Evolutionary conservation across 2,888 invertebrate species (phyloP), one percentile per base, ranked within the genome.

Genomic region (Cepaea hortensis): DNA sequence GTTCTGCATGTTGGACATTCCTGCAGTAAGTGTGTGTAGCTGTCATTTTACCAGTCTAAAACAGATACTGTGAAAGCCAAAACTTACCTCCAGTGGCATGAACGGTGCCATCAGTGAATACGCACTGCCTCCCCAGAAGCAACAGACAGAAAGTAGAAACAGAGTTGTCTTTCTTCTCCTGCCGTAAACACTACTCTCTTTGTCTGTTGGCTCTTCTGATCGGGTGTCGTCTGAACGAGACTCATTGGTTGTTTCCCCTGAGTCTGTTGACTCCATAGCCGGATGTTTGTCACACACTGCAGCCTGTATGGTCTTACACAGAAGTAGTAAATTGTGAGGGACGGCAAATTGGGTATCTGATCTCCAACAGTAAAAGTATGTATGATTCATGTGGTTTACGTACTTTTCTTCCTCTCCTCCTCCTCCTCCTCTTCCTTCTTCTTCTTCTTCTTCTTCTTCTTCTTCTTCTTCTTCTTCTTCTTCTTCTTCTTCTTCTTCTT

Each of bases 71-170:
- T 55, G 11, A 55, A 55, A 55, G 11, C 7, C 18, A 13, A 75
- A 75, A 77, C 77, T 11, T n/a, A 77, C 77, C 77, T 77, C 77
- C 11, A 55, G 55, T 55, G 77, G 77, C 77, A 77, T 55, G 18
- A 77, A 77, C n/a, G 77, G 77, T 2, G 77, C n/a, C 77, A 77
- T 55, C 7, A 77, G n/a, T 0, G 77, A 77, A 13, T n/a, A 77
- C 2, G 55, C n/a, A 61, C n/a, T 55, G 2, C 77, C 77, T 20
- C 77, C 77, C n/a, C 50, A 77, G 13, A 77, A 77, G 3, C 55
- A 20, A n/a, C 55, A 6, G 6, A 77, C 3, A 55, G 55, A 77
- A 7, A 77, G 7, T 3, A 77, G 55, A 55, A 4, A 15, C 0
- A 77, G 55, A n/a, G 77, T 61, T 55, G 11, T 55, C 7, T 23